Evolutionary conservation across 2,113 vertebrate genomes (phyloP), one percentile per base, ranked within the genome.

Genomic region (Murina feae): DNA sequence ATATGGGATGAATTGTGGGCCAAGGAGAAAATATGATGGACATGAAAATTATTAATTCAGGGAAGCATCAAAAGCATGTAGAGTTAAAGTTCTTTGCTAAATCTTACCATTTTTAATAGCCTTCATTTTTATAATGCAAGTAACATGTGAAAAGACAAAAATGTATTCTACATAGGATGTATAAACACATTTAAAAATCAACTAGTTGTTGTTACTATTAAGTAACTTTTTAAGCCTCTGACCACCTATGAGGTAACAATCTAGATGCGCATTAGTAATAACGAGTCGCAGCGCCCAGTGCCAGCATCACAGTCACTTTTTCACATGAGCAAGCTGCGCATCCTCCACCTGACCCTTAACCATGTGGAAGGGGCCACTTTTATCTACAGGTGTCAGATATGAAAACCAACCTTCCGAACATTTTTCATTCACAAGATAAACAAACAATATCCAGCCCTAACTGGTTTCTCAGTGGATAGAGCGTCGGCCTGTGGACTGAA

Each of bases 11-110:
- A 93, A 95, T 95, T 95, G 69, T 91, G 95, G 97, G 97, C 97
- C 97, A 97, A 97, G 94, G 89, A 97, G 90, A 93, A 96, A 96
- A 97, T 84, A 97, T 96, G 95, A 96, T 90, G 96, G 95, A 96
- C 95, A 95, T 49, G 91, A 76, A 97, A 95, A 96, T 96, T 97
- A 97, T 97, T 97, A 97, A 97, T 85, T 93, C 95, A 86, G 42
- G 16, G 47, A 97, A 74, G 84, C 75, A 69, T 86, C 91, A 84
- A 96, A 92, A 80, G 83, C 92, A 74, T 80, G 72, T 32, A 51
- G 80, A 96, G 93, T 69, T 96, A 80, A 95, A 95, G 82, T 86
- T 92, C 72, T 79, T 95, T 88, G 76, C 32, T 4, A 35, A 72
- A 97, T 85, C 25, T 83, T 44, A 63, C 81, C 72, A 87, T 95